Base-by-base conservation (phyloP, 2,113 vertebrate species). In the Phyllostomus hastatus region DNA sequence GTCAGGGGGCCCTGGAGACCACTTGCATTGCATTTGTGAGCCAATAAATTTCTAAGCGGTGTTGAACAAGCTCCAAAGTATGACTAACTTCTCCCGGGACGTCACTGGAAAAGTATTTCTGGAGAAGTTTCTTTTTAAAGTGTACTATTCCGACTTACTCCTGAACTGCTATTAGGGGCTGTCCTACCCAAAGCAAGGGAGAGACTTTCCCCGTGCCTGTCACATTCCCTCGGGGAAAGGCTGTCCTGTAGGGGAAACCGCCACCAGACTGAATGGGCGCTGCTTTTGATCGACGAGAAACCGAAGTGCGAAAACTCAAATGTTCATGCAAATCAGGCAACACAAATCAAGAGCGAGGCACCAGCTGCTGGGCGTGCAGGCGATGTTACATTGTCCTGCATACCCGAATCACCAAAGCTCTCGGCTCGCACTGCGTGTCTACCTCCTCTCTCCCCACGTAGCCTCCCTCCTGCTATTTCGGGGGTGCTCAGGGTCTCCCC, bases 1-100 rank as follows among this genome's bases (percentile, higher is more conserved):
- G 46, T 20, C 4, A n/a, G 9, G 35, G 35, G 35, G 8, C 26
- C 10, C 66, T 46, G n/a, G 46, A 82, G 73, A 87, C 41, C 38
- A 66, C 66, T 72, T 89, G 28, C 82, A 80, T 95, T 92, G 87
- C 78, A 48, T 91, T 52, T 86, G 28, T 82, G 86, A 79, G 7
- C 22, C 88, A 92, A 85, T 96, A 95, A 95, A 96, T 69, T 67
- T 54, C 67, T 50, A 48, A 52, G 48, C 10, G 31, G 15, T 78
- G 48, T 90, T 72, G 64, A 94, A 72, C 46, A 48, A 64, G 52
- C 72, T 41, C 66, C 14, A 28, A 11, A 46, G 10, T 72, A 43
- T 64, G 70, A 69, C 26, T 92, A 31, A 82, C 54, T 91, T 95
- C 81, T 92, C 38, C 70, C 19, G 35, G 50, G 17, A 6, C 61